These are phyloP conservation scores for Philypnodon macrostomus DNA, from an alignment of 2,797 vertebrate genomes.

Conservation along the genomic window DNA sequence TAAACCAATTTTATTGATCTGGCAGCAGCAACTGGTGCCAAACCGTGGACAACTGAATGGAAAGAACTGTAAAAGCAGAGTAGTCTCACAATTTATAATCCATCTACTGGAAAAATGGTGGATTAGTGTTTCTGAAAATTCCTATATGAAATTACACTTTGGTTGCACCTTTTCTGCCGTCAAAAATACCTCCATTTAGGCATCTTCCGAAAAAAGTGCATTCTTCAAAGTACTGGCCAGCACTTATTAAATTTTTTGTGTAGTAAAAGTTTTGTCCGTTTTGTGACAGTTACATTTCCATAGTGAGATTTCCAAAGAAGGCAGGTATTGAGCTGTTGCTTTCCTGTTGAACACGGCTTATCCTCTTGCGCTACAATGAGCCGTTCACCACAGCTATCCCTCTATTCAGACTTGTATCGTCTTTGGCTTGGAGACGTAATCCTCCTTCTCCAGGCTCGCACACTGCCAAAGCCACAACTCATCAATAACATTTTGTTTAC, in stretches of 20 bases:
- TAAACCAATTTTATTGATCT: constrained; percentile 30
- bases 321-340: constrained; percentile 62
- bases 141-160: too few species aligned
- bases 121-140: constrained; percentile 62
- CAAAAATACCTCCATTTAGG: too few species aligned
- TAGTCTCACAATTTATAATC: constrained; percentile 56
- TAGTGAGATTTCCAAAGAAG: constrained; percentile 33
- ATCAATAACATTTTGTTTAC: constrained; percentile 70
- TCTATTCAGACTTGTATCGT: constrained; percentile 64
- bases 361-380: constrained; percentile 60
- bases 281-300: constrained; percentile 14
- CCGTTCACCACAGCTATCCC: constrained; percentile 52
- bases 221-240: constrained; percentile 41
- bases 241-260: constrained; percentile 1
- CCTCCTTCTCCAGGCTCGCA: constrained; percentile 58
- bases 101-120: constrained; percentile 28
- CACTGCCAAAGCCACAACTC: constrained; percentile 66
- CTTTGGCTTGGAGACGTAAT: constrained; percentile 72
- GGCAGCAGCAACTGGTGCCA: constrained; percentile 38
- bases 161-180: too few species aligned
- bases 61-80: constrained; percentile 30
- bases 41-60: constrained; percentile 28
- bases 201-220: constrained; percentile 17
- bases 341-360: constrained; percentile 60
- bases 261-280: constrained; percentile 16